Conservation (phyloP, 2,888 invertebrate genomes). For the Polydrusus pterygomalis region DNA sequence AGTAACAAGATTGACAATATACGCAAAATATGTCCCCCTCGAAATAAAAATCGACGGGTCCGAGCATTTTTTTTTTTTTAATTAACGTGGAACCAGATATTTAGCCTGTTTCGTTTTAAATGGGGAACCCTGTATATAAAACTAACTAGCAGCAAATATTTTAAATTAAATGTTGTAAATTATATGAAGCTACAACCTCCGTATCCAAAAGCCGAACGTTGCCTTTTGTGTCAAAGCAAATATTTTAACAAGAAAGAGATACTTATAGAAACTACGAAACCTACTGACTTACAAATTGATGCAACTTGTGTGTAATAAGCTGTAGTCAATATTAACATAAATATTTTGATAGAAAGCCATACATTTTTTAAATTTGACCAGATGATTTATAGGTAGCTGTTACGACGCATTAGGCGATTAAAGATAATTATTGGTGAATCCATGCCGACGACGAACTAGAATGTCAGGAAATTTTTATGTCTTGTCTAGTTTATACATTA, state of each 20-base stretch:
- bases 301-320: slow-evolving; percentile 8
- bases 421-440: slow-evolving; percentile 9
- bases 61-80: too few species aligned
- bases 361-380: slow-evolving; percentile 5
- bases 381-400: slow-evolving; percentile 6
- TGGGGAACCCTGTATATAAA: too few species aligned
- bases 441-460: background rate
- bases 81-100: too few species aligned
- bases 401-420: background rate
- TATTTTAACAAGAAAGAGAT: slow-evolving; percentile 21
- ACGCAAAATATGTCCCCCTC: too few species aligned
- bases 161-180: too few species aligned
- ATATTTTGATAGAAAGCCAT: slow-evolving; percentile 39
- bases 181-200: background rate
- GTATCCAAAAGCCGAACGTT: background rate
- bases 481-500: too few species aligned
- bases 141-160: too few species aligned
- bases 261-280: background rate
- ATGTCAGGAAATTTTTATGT: background rate
- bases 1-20: too few species aligned
- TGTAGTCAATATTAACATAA: slow-evolving; percentile 53
- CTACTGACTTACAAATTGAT: slow-evolving; percentile 20
- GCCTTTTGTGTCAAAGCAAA: background rate
- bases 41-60: too few species aligned
- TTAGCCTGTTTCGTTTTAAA: too few species aligned